Conservation (phyloP, 1,140 invertebrate species). For the Drosophila nasuta region DNA sequence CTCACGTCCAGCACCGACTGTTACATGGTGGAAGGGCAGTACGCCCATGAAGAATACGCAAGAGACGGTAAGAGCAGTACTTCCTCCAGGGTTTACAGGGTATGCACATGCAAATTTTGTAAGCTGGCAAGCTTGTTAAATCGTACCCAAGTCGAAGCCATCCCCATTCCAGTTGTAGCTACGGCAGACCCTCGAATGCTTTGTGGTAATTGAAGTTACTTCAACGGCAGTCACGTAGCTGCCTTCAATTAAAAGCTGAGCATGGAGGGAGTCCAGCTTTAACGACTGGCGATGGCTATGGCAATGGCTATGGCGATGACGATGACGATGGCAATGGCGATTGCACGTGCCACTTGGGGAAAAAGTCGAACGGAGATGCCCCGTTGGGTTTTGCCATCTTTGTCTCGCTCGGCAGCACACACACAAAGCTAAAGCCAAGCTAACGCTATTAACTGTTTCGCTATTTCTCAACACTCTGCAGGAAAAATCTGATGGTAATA, state of each 20-base stretch:
- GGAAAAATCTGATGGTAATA: constrained; percentile 92
- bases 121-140: constrained; percentile 62
- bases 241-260: constrained; percentile 73
- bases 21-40: constrained; percentile 94
- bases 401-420: constrained; percentile 52
- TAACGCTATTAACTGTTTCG: constrained; percentile 57
- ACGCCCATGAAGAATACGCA: constrained; percentile 89
- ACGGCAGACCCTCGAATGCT: constrained; percentile 62
- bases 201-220: constrained; percentile 80
- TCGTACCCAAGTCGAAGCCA: constrained; percentile 19
- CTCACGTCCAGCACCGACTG: constrained; percentile 91
- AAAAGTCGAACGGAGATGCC: neutral
- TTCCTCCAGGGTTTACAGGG: constrained; percentile 39
- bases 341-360: neutral
- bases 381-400: constrained; percentile 23
- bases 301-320: neutral
- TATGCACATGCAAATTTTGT: constrained; percentile 71
- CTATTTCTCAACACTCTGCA: constrained; percentile 80
- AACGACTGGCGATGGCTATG: constrained; percentile 44
- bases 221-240: constrained; percentile 73
- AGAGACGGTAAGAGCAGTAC: constrained; percentile 89
- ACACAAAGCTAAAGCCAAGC: constrained; percentile 2
- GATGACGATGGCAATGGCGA: constrained; percentile 23
- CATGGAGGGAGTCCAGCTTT: constrained; percentile 36
- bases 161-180: neutral